Percentiles rank a stretch among this genome's conserved stretches.
Conservation (phyloP, 2,888 invertebrate species). For the Diogma glabrata region DNA sequence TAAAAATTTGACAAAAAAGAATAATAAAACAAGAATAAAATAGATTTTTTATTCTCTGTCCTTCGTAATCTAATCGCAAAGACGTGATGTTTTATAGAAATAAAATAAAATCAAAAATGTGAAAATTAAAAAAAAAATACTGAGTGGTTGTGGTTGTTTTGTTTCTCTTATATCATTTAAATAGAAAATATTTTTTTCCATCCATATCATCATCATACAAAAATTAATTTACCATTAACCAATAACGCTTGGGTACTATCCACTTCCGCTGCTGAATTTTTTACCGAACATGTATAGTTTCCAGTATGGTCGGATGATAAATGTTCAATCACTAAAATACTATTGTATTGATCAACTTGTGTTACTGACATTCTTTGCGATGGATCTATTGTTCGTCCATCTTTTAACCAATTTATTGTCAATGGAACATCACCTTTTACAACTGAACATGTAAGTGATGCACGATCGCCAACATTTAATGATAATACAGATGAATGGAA, state of each 20-base stretch:
- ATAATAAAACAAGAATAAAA: conserved; percentile 4
- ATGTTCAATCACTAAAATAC: conserved; percentile 64
- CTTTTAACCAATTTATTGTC: conserved; percentile 65
- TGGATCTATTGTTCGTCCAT: conserved; percentile 51
- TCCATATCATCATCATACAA: not conserved
- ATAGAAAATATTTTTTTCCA: not conserved
- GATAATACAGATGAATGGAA: conserved; percentile 55
- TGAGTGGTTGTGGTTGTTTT: conserved; percentile 4
- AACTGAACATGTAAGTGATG: conserved; percentile 62
- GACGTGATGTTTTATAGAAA: not conserved
- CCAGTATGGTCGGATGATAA: conserved; percentile 64
- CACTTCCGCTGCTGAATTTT: conserved; percentile 61
- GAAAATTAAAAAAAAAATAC: not conserved
- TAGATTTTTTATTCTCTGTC: not conserved
- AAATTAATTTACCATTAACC: conserved; percentile 55
- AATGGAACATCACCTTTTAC: conserved; percentile 66
- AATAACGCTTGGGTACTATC: conserved; percentile 60
- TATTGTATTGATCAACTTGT: conserved; percentile 65
- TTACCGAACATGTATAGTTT: conserved; percentile 63
- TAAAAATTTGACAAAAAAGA: conserved; percentile 25
- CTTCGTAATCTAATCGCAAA: conserved; percentile 3
- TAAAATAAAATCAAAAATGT: not conserved
- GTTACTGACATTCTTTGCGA: conserved; percentile 53
- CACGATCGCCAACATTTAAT: conserved; percentile 59
- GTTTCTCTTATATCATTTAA: conserved; percentile 5